A percentile compares a stretch with the other conserved stretches of the same genome.
These are phyloP conservation scores for Thymallus thymallus DNA, from an alignment of 2,113 vertebrate genomes.

Conservation along the genomic window DNA sequence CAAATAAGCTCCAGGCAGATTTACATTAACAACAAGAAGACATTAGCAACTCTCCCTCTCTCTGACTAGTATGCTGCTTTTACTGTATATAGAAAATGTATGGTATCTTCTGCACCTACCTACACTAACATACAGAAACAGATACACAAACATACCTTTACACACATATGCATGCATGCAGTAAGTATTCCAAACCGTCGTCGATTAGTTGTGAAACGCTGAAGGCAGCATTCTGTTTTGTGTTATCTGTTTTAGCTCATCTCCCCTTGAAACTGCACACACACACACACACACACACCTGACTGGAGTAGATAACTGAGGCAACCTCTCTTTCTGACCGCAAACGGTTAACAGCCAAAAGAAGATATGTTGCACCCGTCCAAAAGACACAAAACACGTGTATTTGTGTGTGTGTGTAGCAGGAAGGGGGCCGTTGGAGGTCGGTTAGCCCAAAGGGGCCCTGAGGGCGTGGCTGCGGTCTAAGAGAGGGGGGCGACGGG, in stretches of 20 bases:
- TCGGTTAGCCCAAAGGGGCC: conserved; percentile 75
- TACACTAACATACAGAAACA: conserved; percentile 5
- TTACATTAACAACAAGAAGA: neutral
- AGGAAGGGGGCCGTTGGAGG: conserved; percentile 78
- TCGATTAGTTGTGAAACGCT: conserved; percentile 46
- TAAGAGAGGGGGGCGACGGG: neutral
- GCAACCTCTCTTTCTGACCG: conserved; percentile 61
- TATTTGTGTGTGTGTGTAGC: conserved; percentile 53
- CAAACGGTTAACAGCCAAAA: conserved; percentile 75
- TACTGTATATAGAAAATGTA: neutral
- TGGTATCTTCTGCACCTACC: too few species aligned
- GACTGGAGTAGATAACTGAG: conserved; percentile 71
- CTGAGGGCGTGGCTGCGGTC: conserved; percentile 64
- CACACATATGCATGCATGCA: neutral
- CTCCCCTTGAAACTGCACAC: conserved; percentile 30
- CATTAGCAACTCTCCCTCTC: neutral
- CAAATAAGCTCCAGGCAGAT: conserved; percentile 4
- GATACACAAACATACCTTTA: conserved; percentile 19
- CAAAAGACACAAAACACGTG: conserved; percentile 40
- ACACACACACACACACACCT: conserved; percentile 52
- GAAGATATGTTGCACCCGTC: conserved; percentile 57
- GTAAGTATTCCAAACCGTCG: conserved; percentile 24
- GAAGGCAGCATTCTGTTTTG: conserved; percentile 40
- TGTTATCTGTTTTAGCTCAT: conserved; percentile 55
- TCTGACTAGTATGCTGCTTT: neutral